These are phyloP conservation scores for Odontomachus brunneus DNA, from an alignment of 1,140 invertebrate species.

Conservation along the genomic window DNA sequence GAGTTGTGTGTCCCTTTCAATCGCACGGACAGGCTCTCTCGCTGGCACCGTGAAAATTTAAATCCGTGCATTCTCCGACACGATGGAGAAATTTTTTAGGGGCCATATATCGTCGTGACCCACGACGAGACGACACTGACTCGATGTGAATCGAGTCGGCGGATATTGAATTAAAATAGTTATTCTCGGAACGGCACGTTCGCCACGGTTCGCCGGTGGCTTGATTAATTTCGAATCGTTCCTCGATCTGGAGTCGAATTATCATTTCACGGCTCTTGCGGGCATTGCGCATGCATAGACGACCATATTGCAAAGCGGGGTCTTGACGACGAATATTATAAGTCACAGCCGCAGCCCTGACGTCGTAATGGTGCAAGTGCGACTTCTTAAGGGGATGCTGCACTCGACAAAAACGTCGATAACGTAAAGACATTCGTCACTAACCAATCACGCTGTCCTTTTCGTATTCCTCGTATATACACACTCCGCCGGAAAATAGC, in stretches of 20 bases:
- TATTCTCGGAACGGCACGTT: conserved; percentile 56
- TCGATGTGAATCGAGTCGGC: conserved; percentile 45
- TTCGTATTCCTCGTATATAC: too few species aligned
- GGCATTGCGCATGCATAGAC: conserved; percentile 48
- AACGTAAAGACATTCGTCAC: too few species aligned
- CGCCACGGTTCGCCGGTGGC: conserved; percentile 55
- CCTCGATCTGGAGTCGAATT: conserved; percentile 61
- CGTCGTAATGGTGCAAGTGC: too few species aligned
- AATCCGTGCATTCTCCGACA: conserved; percentile 27
- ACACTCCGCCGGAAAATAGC: too few species aligned
- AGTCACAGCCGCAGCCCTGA: neutral
- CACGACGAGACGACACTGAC: conserved; percentile 50
- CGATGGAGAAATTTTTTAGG: conserved; percentile 52
- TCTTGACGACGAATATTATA: conserved; percentile 12
- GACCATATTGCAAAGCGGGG: conserved; percentile 43
- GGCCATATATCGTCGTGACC: conserved; percentile 26
- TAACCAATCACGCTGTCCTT: too few species aligned
- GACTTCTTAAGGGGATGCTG: too few species aligned
- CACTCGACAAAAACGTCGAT: too few species aligned
- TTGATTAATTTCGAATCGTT: conserved; percentile 64
- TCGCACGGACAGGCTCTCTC: conserved; percentile 14
- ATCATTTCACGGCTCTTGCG: conserved; percentile 56
- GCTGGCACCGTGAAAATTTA: conserved; percentile 21
- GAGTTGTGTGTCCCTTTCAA: conserved; percentile 25
- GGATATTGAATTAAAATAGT: conserved; percentile 69